Evolutionary conservation across 2,113 vertebrate species (phyloP), one percentile per base, ranked within the genome.

Genomic region (Solea solea): DNA sequence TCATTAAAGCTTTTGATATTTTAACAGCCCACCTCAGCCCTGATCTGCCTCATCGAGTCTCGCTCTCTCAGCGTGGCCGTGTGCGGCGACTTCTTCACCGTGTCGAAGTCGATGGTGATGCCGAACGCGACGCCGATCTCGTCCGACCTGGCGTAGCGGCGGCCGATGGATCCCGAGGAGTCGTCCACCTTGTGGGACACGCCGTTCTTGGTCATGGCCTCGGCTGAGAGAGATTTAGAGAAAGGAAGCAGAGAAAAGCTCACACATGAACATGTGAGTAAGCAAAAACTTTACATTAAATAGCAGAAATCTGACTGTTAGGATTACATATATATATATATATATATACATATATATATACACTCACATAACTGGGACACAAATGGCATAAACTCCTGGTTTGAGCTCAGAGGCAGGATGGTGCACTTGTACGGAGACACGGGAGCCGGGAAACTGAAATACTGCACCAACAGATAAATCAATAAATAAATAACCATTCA

Each of bases 31-130:
- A 98, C 97, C 96, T 97, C 96, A 0, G 95, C 96, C 52, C 96
- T 90, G 74, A 98, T 97, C 93, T 98, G 97, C 72, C 93, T 93
- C 96, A 98, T 98, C 0, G 94, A 95, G 90, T 98, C 96, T 0
- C 96, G 94, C 89, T 98, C 96, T 64, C 96, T 90, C 86, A 98
- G 93, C 0, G 96, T 97, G 54, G 96, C 97, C 0, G 95, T 96
- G 93, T 97, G 96, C 0, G 97, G 96, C 0, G 73, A 94, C 88
- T 94, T 95, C 87, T 98, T 98, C 44, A 97, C 96, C 0, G 96
- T 98, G 86, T 98, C 97, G 0, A 98, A 98, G 91, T 98, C 97
- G 0, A 98, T 95, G 3, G 96, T 98, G 92, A 98, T 96, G 34
- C 97, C 97, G 0, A 98, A 98, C 4, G 96, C 95, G 68, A 98